Base-by-base conservation (phyloP, 2,888 invertebrate species). In the Volucella inflata region DNA sequence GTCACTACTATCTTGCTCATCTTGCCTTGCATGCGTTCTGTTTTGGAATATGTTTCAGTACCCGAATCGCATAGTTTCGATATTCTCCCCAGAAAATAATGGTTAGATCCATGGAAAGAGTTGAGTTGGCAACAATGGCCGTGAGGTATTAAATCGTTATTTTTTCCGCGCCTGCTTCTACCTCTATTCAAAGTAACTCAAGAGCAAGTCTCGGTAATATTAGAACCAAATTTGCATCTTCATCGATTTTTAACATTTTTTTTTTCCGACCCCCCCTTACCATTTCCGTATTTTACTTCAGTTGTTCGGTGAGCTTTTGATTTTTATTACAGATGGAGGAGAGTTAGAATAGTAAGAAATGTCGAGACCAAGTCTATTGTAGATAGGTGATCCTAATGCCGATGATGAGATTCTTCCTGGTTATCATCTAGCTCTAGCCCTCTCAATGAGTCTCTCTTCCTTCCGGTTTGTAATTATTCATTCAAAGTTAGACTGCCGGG, bases 151-250 rank as follows among this genome's bases (percentile, higher is more conserved):
- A 36, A n/a, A 42, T 53, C 16, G 59, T 65, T 71, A 50, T 59
- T 71, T 30, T n/a, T 30, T 4, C 30, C 10, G 40, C 12, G 6
- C 12, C 30, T 30, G 42, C 21, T 48, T 38, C 11, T 78, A n/a
- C n/a, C n/a, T n/a, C 16, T 36, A 42, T 38, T 30, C 21, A 62
- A 14, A 80, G 81, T 60, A 65, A 84, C 80, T 30, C 30, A 30
- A 30, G 30, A 30, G 53, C 60, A 76, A 60, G 85, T 62, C 67
- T 64, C 59, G 38, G 21, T 55, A 68, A 72, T 80, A 85, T 85
- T 81, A 81, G 85, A 85, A 85, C 81, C 76, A 77, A 81, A 85
- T 81, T 85, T 81, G 72, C 81, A 85, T 85, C 72, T 55, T 59
- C 50, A 40, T 59, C n/a, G 11, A 1, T 64, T 1, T 71, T 53